A percentile compares a stretch with the other conserved stretches of the same genome.
Conservation (phyloP, 2,797 vertebrate species). For the Oreochromis grahami region DNA sequence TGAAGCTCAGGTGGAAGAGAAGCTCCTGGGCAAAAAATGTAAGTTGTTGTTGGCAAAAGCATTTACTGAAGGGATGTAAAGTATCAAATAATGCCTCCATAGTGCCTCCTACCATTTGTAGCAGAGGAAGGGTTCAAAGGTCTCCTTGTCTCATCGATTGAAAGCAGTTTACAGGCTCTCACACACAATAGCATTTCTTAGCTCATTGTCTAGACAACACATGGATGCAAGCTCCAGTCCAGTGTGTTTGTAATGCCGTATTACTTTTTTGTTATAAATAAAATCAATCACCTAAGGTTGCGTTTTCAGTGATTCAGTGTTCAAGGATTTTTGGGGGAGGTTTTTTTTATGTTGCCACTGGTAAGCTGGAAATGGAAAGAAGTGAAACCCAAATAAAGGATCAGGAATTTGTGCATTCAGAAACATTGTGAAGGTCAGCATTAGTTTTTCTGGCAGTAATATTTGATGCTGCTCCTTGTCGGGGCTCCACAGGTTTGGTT, state of each 20-base stretch:
- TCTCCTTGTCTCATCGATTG: background rate
- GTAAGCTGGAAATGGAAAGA: background rate
- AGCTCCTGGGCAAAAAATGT: background rate
- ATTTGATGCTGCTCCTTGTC: background rate
- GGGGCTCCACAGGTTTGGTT: background rate
- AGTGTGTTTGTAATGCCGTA: background rate
- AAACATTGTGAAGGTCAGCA: background rate
- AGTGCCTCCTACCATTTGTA: background rate
- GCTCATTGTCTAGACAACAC: background rate
- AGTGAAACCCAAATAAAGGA: background rate
- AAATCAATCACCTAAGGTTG: background rate
- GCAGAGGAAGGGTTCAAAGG: background rate
- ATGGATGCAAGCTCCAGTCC: background rate
- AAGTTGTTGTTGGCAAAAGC: background rate
- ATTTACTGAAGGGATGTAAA: background rate
- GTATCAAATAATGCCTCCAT: background rate
- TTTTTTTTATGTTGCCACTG: background rate
- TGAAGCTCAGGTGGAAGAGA: background rate
- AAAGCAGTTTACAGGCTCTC: background rate
- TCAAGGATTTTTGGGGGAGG: background rate
- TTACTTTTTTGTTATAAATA: background rate
- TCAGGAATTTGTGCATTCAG: background rate
- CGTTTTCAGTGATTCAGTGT: background rate
- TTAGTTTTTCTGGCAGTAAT: background rate
- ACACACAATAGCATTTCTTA: background rate